Evolutionary conservation across 1,140 invertebrate species (phyloP).

Genomic region (Caenorhabditis remanei): DNA sequence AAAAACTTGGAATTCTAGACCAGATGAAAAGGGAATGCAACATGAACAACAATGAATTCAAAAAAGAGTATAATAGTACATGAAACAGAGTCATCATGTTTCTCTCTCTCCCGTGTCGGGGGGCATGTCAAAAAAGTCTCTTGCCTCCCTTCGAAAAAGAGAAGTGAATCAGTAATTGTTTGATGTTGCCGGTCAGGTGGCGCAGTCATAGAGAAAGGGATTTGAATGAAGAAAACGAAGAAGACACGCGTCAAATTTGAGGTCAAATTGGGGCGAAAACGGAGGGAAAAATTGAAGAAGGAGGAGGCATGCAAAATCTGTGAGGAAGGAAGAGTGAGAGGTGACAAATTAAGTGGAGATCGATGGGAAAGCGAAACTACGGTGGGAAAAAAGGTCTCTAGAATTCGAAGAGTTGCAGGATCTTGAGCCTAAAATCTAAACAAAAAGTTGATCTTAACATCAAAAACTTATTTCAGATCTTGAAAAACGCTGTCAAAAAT

Average conservation of each 20-base stretch:
- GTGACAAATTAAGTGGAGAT: conserved; percentile 9
- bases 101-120: not conserved
- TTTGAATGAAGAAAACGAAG: conserved; percentile 30
- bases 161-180: conserved; percentile 49
- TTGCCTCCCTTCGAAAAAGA: not conserved
- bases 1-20: no score
- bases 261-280: conserved; percentile 54
- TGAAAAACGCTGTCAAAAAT: no score
- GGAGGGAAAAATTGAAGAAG: conserved; percentile 44
- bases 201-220: not conserved
- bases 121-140: not conserved
- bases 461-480: no score
- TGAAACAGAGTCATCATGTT: conserved; percentile 20
- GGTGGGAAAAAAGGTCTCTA: not conserved
- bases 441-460: no score
- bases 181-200: conserved; percentile 38
- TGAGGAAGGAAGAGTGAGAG: no score
- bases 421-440: no score
- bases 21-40: not conserved
- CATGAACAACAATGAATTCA: not conserved
- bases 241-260: conserved; percentile 54
- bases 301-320: conserved; percentile 20
- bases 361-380: not conserved
- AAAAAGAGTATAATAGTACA: not conserved
- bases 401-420: no score